These are phyloP conservation scores for Drosophila busckii DNA, from an alignment of 1,140 invertebrate species.

Conservation along the genomic window DNA sequence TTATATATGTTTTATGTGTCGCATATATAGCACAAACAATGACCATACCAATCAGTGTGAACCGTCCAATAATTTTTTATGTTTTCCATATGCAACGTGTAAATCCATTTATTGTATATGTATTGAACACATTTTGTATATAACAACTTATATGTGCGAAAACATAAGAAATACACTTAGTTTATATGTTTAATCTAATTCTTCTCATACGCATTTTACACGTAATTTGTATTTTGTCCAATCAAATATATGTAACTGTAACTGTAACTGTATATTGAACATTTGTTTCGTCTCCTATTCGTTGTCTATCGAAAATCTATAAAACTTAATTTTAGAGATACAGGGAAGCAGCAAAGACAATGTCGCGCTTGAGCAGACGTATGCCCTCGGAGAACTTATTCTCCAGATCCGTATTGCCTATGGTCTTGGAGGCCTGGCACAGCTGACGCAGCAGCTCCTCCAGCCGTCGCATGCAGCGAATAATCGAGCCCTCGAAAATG, in stretches of 20 bases:
- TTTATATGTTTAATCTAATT: constrained; percentile 21
- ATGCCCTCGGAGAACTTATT: constrained; percentile 97
- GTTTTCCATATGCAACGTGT: constrained; percentile 58
- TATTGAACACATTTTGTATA: no score
- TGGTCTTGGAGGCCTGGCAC: constrained; percentile 96
- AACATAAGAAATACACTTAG: constrained; percentile 44
- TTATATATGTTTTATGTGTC: constrained; percentile 55
- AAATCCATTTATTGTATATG: constrained; percentile 30
- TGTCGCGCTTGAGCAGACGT: constrained; percentile 96
- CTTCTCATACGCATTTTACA: constrained; percentile 2
- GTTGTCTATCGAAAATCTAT: neutral
- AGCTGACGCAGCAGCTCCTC: constrained; percentile 98
- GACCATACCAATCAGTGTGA: constrained; percentile 72
- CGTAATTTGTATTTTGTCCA: neutral
- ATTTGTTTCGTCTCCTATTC: neutral
- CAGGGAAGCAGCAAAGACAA: constrained; percentile 98
- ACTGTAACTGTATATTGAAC: constrained; percentile 3
- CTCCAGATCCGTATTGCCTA: constrained; percentile 97
- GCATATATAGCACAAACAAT: constrained; percentile 52
- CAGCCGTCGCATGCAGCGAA: constrained; percentile 96
- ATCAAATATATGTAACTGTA: no score
- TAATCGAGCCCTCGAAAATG: constrained; percentile 99
- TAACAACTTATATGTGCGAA: constrained; percentile 47
- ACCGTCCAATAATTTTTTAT: constrained; percentile 73
- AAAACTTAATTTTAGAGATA: constrained; percentile 87